phyloP scores from a whole-genome alignment of 2,888 invertebrate genomes.

The Epinotia bilunana region DNA sequence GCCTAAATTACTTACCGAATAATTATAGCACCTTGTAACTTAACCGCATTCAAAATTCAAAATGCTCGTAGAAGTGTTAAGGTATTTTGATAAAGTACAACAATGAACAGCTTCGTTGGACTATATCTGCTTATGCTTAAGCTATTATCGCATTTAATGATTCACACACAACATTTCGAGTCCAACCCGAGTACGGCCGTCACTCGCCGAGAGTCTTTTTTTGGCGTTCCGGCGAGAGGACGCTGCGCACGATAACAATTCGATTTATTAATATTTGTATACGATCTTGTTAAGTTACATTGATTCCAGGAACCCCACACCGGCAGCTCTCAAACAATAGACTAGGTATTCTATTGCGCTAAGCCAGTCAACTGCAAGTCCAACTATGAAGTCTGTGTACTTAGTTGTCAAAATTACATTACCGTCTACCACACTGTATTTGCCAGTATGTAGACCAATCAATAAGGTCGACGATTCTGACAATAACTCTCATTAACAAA shows the following conservation, averaged over 20 bases:
- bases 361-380: not conserved
- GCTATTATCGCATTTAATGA: no score
- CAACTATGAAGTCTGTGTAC: constrained; percentile 13
- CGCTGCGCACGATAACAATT: not conserved
- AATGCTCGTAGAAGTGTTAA: no score
- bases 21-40: no score
- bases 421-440: constrained; percentile 9
- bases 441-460: constrained; percentile 5
- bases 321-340: not conserved
- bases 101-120: no score
- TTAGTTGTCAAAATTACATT: constrained; percentile 20
- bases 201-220: no score
- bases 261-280: not conserved
- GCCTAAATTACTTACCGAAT: no score
- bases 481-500: not conserved
- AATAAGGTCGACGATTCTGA: not conserved
- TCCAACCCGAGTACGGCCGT: no score
- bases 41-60: no score
- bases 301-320: not conserved
- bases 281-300: not conserved
- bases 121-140: no score
- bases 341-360: not conserved
- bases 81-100: no score
- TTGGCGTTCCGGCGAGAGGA: no score
- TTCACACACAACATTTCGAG: no score